Conservation (phyloP, 1,140 invertebrate species). For the Orussus abietinus region DNA sequence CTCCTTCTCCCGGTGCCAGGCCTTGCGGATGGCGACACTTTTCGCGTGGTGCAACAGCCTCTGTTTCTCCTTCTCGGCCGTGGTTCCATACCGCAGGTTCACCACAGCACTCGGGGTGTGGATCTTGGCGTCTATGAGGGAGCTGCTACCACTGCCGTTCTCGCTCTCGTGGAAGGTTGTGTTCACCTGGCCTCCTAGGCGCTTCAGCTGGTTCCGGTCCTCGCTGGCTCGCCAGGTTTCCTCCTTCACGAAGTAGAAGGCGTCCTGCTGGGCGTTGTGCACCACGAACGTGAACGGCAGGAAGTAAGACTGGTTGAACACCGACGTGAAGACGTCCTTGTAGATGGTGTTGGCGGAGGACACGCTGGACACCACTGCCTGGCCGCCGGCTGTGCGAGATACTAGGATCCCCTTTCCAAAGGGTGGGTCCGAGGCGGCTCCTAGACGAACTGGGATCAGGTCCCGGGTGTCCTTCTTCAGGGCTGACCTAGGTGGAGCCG, state of each 20-base stretch:
- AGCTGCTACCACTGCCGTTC: conserved; percentile 59
- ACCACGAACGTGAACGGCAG: conserved; percentile 85
- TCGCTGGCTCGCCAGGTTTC: conserved; percentile 82
- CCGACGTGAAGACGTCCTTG: conserved; percentile 87
- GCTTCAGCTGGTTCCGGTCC: conserved; percentile 82
- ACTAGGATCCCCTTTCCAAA: conserved; percentile 89
- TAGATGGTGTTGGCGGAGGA: conserved; percentile 84
- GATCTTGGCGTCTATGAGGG: conserved; percentile 77
- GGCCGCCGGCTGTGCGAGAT: conserved; percentile 71
- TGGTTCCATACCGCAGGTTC: conserved; percentile 85
- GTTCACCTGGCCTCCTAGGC: conserved; percentile 86
- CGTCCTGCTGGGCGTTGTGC: conserved; percentile 84
- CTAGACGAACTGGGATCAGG: conserved; percentile 66
- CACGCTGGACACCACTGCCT: conserved; percentile 80
- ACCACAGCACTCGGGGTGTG: conserved; percentile 78
- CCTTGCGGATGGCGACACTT: conserved; percentile 77
- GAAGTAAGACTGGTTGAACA: conserved; percentile 87
- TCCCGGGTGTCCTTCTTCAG: conserved; percentile 71
- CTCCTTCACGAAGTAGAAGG: conserved; percentile 94
- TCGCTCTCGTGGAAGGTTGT: conserved; percentile 88
- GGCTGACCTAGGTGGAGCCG: conserved; percentile 68
- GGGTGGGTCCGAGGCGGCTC: conserved; percentile 76
- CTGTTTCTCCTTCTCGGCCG: conserved; percentile 80
- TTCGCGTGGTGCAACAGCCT: conserved; percentile 85
- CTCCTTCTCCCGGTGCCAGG: conserved; percentile 88